phyloP scores from a whole-genome alignment of 2,888 invertebrate species.

The Gymnosoma rotundatum region DNA sequence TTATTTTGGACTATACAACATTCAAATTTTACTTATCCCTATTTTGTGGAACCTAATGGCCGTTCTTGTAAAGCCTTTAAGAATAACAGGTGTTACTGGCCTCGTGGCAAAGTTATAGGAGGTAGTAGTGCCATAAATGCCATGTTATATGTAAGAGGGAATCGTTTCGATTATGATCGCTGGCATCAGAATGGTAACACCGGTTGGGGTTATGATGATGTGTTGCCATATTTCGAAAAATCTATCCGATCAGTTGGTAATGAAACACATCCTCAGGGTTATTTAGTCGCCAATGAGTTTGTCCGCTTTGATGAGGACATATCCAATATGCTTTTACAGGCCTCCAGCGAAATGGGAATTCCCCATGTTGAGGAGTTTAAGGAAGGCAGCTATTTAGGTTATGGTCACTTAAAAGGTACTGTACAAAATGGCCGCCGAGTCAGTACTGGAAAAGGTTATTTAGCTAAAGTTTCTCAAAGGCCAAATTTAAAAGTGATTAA shows the following conservation, averaged over 20 bases:
- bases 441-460: slow-evolving; percentile 84
- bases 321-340: slow-evolving; percentile 85
- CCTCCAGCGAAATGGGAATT: slow-evolving; percentile 86
- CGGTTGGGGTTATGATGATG: slow-evolving; percentile 83
- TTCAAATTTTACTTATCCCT: slow-evolving; percentile 71
- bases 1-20: slow-evolving; percentile 71
- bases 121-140: slow-evolving; percentile 85
- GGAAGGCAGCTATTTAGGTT: slow-evolving; percentile 80
- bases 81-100: slow-evolving; percentile 81
- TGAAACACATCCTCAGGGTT: slow-evolving; percentile 82
- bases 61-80: slow-evolving; percentile 69
- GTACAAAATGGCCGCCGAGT: slow-evolving; percentile 83
- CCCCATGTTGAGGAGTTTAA: slow-evolving; percentile 84
- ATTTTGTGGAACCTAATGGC: slow-evolving; percentile 70
- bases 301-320: slow-evolving; percentile 74
- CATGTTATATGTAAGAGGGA: slow-evolving; percentile 85
- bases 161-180: slow-evolving; percentile 83
- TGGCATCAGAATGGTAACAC: slow-evolving; percentile 84
- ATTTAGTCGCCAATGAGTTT: slow-evolving; percentile 79
- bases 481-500: slow-evolving; percentile 82
- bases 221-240: slow-evolving; percentile 83
- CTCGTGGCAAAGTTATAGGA: slow-evolving; percentile 85
- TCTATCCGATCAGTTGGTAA: slow-evolving; percentile 81
- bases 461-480: slow-evolving; percentile 82
- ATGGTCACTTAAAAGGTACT: slow-evolving; percentile 82